Conservation (phyloP, 64 coral and sea anemone species). For the Acropora yongei region DNA sequence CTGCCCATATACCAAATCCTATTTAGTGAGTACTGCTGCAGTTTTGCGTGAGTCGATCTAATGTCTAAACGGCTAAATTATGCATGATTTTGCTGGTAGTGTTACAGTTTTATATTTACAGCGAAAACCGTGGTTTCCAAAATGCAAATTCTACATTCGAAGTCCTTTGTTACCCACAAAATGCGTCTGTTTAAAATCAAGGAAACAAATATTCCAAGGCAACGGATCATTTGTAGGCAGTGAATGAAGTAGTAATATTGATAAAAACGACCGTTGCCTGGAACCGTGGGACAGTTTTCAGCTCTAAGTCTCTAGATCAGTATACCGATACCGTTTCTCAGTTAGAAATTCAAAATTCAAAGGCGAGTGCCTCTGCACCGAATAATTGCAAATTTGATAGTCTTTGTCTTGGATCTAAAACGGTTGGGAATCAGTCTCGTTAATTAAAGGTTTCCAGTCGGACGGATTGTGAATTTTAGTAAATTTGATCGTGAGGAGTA, state of each 20-base stretch:
- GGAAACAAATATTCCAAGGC: background rate
- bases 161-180: background rate
- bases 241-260: conserved; percentile 25
- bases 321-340: too few relatives aligned
- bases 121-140: background rate
- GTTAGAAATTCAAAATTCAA: too few relatives aligned
- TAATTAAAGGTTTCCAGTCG: too few relatives aligned
- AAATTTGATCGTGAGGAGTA: too few relatives aligned
- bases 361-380: too few relatives aligned
- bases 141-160: background rate
- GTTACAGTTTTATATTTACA: background rate
- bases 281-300: background rate
- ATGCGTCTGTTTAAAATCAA: background rate
- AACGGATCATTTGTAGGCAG: too few relatives aligned
- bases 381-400: too few relatives aligned
- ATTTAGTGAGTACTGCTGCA: background rate
- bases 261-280: background rate
- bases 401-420: background rate
- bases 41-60: background rate
- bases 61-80: background rate
- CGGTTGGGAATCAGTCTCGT: too few relatives aligned
- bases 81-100: background rate
- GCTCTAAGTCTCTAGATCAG: too few relatives aligned
- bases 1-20: background rate
- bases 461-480: too few relatives aligned